Percentiles rank a stretch among this genome's conserved stretches.
These are phyloP conservation scores for Darwinula stevensoni DNA, from an alignment of 2,888 invertebrate species.

Conservation along the genomic window DNA sequence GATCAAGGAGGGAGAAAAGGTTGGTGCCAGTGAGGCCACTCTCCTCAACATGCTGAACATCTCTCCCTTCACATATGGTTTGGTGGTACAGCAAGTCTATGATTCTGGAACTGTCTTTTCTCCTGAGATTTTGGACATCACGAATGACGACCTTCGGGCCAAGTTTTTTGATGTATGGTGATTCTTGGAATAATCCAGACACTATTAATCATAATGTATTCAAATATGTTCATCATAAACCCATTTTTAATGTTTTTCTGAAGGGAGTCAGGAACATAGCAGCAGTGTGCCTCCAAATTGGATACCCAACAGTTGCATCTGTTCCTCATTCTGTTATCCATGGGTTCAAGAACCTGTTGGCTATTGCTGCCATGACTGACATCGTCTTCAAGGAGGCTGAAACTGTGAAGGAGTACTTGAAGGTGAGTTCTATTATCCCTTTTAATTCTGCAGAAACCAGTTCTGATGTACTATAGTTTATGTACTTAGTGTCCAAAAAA, in stretches of 20 bases:
- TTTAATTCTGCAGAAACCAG: no score
- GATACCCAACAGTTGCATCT: conserved; percentile 87
- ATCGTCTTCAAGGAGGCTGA: conserved; percentile 79
- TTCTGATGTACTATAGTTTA: no score
- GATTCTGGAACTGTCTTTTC: conserved; percentile 95
- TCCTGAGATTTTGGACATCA: conserved; percentile 89
- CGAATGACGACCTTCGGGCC: conserved; percentile 69
- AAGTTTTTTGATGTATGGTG: conserved; percentile 40
- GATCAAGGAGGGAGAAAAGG: conserved; percentile 65
- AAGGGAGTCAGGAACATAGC: conserved; percentile 80
- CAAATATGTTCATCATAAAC: background rate
- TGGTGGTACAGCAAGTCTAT: conserved; percentile 59
- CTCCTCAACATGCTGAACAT: conserved; percentile 99
- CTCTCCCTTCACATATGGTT: conserved; percentile 95
- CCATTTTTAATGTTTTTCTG: conserved; percentile 9
- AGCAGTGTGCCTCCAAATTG: conserved; percentile 63
- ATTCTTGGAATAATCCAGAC: no score
- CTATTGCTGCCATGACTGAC: conserved; percentile 83
- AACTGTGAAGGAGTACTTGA: conserved; percentile 69
- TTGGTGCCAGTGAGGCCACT: conserved; percentile 94
- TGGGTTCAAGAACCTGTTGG: conserved; percentile 90
- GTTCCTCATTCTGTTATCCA: conserved; percentile 91
- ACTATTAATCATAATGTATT: no score
- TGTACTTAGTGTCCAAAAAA: no score
- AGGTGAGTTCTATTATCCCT: no score